A percentile compares a stretch with the other conserved stretches of the same genome.
These are phyloP conservation scores for Zoanthus solanderi DNA, from an alignment of 92 coral and sea anemone species.

Conservation along the genomic window DNA sequence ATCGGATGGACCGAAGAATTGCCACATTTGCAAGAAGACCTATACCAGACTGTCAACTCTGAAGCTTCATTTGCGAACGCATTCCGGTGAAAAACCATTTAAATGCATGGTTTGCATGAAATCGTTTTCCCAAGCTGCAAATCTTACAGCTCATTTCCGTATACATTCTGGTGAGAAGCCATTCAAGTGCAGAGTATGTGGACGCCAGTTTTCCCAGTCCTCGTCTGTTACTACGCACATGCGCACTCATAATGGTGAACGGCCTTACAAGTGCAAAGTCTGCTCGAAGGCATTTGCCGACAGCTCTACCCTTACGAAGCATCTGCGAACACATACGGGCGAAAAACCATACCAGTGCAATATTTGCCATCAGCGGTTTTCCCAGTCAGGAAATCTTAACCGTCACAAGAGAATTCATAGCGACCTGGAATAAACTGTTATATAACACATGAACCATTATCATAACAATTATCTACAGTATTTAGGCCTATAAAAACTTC, in stretches of 20 bases:
- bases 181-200: constrained; percentile 84
- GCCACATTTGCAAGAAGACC: constrained; percentile 86
- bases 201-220: constrained; percentile 88
- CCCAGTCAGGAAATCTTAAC: constrained; percentile 88
- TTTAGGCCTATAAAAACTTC: background rate
- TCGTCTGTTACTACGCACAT: constrained; percentile 93
- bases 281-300: constrained; percentile 89
- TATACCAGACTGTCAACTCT: constrained; percentile 83
- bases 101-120: constrained; percentile 89
- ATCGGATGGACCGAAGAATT: constrained; percentile 78
- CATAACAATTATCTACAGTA: background rate
- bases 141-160: constrained; percentile 90
- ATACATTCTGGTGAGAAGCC: constrained; percentile 92
- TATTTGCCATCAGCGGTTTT: constrained; percentile 80
- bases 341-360: constrained; percentile 91
- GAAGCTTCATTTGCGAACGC: constrained; percentile 80
- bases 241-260: constrained; percentile 92
- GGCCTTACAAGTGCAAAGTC: constrained; percentile 82
- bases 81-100: constrained; percentile 85
- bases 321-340: constrained; percentile 87
- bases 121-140: constrained; percentile 91
- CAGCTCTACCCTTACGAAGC: constrained; percentile 86
- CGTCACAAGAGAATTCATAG: constrained; percentile 83
- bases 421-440: constrained; percentile 28
- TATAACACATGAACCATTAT: background rate